Percentiles rank a stretch among this genome's conserved stretches.
These are phyloP conservation scores for Agrotis puta DNA, from an alignment of 2,888 invertebrate species.

Conservation along the genomic window DNA sequence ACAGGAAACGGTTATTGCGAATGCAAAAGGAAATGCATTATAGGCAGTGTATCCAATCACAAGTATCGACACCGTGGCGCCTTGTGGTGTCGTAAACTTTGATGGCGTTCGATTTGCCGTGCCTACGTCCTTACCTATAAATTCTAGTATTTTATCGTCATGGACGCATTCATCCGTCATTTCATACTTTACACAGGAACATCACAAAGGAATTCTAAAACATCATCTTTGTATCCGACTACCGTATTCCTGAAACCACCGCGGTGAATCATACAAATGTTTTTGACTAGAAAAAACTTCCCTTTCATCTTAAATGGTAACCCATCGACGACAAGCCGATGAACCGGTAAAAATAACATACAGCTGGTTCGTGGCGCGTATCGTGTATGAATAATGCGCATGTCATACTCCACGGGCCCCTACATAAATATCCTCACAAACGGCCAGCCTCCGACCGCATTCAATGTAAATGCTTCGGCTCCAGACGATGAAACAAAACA, in stretches of 20 bases:
- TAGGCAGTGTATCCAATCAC: conserved; percentile 81
- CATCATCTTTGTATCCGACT: conserved; percentile 29
- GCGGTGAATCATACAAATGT: conserved; percentile 56
- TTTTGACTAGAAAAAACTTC: conserved; percentile 67
- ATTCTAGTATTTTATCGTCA: conserved; percentile 60
- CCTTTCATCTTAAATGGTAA: conserved; percentile 68
- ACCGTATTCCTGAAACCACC: conserved; percentile 46
- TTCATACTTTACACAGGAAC: conserved; percentile 30
- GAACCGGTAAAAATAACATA: conserved; percentile 88
- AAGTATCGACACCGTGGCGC: conserved; percentile 82
- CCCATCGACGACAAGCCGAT: conserved; percentile 80
- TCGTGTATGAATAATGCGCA: conserved; percentile 89
- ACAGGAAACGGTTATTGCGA: conserved; percentile 84
- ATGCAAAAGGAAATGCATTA: conserved; percentile 79
- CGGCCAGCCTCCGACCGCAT: conserved; percentile 88
- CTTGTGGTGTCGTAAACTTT: conserved; percentile 84
- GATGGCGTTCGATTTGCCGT: conserved; percentile 80
- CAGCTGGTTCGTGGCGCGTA: conserved; percentile 83
- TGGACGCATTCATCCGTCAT: conserved; percentile 40
- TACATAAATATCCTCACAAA: conserved; percentile 89
- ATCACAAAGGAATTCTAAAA: conserved; percentile 34
- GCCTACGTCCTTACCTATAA: conserved; percentile 62
- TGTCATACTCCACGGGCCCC: conserved; percentile 88
- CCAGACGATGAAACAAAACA: conserved; percentile 90
- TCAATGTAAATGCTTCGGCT: conserved; percentile 89